Base-by-base conservation (phyloP, 2,797 vertebrate species). In the Platalea minor region DNA sequence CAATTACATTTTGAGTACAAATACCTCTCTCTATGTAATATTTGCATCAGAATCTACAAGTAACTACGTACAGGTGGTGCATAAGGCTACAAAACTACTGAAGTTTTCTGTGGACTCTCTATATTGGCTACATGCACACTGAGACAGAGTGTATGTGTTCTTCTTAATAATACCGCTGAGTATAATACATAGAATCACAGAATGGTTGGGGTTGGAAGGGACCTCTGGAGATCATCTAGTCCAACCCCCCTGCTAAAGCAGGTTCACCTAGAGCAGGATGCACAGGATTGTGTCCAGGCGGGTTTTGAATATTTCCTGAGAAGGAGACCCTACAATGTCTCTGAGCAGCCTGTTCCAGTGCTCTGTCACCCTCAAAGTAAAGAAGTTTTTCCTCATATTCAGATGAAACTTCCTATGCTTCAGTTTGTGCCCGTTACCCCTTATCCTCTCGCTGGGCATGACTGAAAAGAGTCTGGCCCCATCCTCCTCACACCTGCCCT, bases 151-250 rank as follows among this genome's bases (percentile, higher is more conserved):
- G 7, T 6, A 20, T 2, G 10, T 26, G 21, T 39, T 70, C 8
- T 29, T 74, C 48, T 65, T 48, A 80, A 79, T 33, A 35, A 48
- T 20, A 25, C 0, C 0, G 7, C 9, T 63, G 21, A 41, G 2
- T 17, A 35, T 7, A 46, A 54, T 2, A 69, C 5, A 45, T 28
- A 23, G 46, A 41, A 13, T 41, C 41, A 41, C 13, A 41, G 41
- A 41, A 41, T 41, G 41, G 41, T 14, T 41, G 41, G 45, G 45
- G 45, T 46, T 46, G 45, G 18, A 46, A 46, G 45, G 45, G 45
- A 45, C 45, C 45, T 45, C 45, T 45, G 45, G 45, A 45, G 45
- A 45, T 45, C 45, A 45, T 45, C 45, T 45, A 45, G 17, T 45
- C 45, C 18, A 45, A 45, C 17, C 45, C 18, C 17, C 18, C 45